Evolutionary conservation across 2,113 vertebrate genomes (phyloP), one percentile per base, ranked within the genome.

Genomic region (Herpetotheres cachinnans): DNA sequence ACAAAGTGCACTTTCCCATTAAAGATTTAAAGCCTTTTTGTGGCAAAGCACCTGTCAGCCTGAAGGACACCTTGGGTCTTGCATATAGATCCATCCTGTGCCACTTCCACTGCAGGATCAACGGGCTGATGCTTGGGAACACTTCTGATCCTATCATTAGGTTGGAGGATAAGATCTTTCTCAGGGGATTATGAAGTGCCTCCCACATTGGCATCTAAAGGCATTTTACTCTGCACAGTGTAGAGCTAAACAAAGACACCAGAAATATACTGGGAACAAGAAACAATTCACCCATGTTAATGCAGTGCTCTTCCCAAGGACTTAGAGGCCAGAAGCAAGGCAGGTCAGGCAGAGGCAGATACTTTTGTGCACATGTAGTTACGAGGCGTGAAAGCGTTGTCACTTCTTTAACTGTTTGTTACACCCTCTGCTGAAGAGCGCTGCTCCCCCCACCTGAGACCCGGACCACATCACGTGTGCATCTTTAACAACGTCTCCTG

Each of bases 11-110:
- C 74, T 96, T 96, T 93, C 85, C 93, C 89, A 95, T 95, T 88
- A 93, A 96, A 94, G 96, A 97, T 97, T 97, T 96, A 97, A 86
- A 96, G 93, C 91, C 84, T 94, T 95, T 95, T 44, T 83, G 91
- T 94, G 87, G 95, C 87, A 91, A 91, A 94, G 71, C 87, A 86
- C 82, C 56, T 88, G 89, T 96, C 94, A 96, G 67, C 89, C 85
- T 94, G 96, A 97, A 97, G 96, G 94, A 96, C 97, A 95, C 83
- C 94, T 96, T 95, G 79, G 55, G 63, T 94, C 84, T 82, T 95
- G 97, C 91, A 95, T 96, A 93, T 81, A 81, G 94, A 96, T 96
- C 82, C 78, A 85, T 90, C 93, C 93, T 88, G 62, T 83, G 82
- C 38, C 91, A 66, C 63, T 86, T 95, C 38, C 74, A 55, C 47